phyloP scores from a whole-genome alignment of 2,888 invertebrate genomes.

The Laothoe populi region DNA sequence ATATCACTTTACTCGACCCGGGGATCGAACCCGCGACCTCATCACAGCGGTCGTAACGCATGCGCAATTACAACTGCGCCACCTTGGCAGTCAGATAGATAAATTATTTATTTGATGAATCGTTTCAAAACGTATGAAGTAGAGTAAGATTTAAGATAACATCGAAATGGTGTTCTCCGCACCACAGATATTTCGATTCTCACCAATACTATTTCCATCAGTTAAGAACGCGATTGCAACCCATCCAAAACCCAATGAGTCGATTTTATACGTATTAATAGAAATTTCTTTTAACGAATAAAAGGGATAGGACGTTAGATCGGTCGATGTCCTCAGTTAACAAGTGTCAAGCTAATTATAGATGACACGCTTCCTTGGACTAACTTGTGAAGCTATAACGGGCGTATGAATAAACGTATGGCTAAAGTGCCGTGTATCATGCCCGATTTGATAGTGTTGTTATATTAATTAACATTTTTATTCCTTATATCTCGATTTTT shows the following conservation, averaged over 20 bases:
- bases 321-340: constrained; percentile 9
- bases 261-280: neutral
- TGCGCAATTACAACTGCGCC: too few species aligned
- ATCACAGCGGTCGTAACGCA: too few species aligned
- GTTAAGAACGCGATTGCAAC: too few species aligned
- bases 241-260: neutral
- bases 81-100: too few species aligned
- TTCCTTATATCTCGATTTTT: neutral
- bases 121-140: too few species aligned
- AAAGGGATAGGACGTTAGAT: neutral
- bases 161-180: too few species aligned
- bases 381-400: neutral
- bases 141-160: too few species aligned
- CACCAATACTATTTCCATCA: too few species aligned
- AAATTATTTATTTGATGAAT: too few species aligned
- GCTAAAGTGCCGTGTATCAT: neutral
- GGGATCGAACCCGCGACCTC: too few species aligned
- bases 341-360: constrained; percentile 14
- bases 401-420: neutral
- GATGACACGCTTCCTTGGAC: neutral
- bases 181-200: too few species aligned
- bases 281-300: neutral
- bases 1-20: too few species aligned
- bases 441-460: neutral
- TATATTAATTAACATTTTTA: neutral